Percentiles rank a stretch among this genome's conserved stretches.
phyloP scores from a whole-genome alignment of 2,113 vertebrate genomes.

The Lathamus discolor region DNA sequence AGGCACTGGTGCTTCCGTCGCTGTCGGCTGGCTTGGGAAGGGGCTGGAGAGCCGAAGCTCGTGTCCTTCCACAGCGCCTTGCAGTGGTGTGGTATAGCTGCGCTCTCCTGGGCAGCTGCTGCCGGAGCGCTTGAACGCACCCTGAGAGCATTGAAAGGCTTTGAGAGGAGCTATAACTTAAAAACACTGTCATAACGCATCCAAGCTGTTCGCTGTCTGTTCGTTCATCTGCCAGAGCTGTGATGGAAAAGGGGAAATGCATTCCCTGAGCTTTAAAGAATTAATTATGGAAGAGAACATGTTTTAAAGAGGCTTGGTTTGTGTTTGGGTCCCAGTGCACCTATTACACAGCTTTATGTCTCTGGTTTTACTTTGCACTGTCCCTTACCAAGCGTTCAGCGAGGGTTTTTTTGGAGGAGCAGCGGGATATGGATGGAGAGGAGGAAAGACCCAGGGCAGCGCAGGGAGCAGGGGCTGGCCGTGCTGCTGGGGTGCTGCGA shows the following conservation, averaged over 20 bases:
- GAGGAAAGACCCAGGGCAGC: not conserved
- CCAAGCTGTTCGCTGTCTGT: not conserved
- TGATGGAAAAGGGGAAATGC: not conserved
- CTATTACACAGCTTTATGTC: not conserved
- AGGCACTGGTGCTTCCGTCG: rapidly evolving
- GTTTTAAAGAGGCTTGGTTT: not conserved
- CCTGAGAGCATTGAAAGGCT: not conserved
- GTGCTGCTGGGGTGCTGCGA: not conserved
- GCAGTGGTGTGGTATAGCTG: not conserved
- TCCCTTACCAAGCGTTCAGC: not conserved
- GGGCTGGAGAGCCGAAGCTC: not conserved
- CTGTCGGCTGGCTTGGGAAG: not conserved
- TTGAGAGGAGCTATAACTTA: not conserved
- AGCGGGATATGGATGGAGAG: not conserved
- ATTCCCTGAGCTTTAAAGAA: not conserved
- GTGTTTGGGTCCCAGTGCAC: not conserved
- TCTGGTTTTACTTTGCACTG: not conserved
- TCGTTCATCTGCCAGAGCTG: not conserved
- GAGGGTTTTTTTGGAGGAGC: not conserved
- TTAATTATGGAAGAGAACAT: rapidly evolving
- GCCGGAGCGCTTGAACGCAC: not conserved
- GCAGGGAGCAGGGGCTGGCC: not conserved
- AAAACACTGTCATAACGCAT: rapidly evolving
- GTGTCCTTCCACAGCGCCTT: not conserved
- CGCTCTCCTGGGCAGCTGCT: not conserved